phyloP scores from a whole-genome alignment of 2,797 vertebrate species.

The Sorex maritimensis region DNA sequence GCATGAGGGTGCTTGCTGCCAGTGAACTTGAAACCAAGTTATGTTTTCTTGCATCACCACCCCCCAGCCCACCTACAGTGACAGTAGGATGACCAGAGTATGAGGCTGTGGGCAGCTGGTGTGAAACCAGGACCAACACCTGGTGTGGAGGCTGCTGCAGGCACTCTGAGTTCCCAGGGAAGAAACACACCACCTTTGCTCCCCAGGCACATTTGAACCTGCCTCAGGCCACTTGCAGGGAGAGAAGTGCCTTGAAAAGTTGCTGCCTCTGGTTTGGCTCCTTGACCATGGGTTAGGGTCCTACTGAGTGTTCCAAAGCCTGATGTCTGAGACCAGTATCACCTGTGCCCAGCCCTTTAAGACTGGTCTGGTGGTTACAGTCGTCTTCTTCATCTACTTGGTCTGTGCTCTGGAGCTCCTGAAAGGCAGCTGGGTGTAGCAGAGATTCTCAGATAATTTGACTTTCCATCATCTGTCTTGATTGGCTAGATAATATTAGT shows the following conservation, averaged over 20 bases:
- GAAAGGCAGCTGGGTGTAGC: background rate
- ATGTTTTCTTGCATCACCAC: slow-evolving; percentile 83
- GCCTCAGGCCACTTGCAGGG: background rate
- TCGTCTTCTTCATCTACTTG: background rate
- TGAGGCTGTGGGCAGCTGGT: background rate
- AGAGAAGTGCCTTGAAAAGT: slow-evolving; percentile 2
- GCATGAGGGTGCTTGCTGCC: slow-evolving; percentile 60
- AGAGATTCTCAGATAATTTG: background rate
- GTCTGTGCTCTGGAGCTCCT: background rate
- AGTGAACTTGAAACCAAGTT: slow-evolving; percentile 87
- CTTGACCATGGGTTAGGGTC: background rate
- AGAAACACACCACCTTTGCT: background rate
- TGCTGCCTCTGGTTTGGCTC: background rate
- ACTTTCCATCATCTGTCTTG: background rate
- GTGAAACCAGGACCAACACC: slow-evolving; percentile 56
- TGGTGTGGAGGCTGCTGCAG: background rate
- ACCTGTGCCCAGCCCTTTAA: background rate
- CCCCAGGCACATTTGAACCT: background rate
- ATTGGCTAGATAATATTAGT: background rate
- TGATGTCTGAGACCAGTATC: fast-evolving
- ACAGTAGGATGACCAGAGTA: slow-evolving; percentile 36
- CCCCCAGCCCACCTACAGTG: slow-evolving; percentile 49
- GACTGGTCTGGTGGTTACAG: fast-evolving
- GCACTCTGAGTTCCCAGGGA: background rate
- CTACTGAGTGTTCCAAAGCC: background rate